A percentile compares a stretch with the other conserved stretches of the same genome.
Conservation (phyloP, 2,888 invertebrate genomes). For the Sarcophaga subvicina region DNA sequence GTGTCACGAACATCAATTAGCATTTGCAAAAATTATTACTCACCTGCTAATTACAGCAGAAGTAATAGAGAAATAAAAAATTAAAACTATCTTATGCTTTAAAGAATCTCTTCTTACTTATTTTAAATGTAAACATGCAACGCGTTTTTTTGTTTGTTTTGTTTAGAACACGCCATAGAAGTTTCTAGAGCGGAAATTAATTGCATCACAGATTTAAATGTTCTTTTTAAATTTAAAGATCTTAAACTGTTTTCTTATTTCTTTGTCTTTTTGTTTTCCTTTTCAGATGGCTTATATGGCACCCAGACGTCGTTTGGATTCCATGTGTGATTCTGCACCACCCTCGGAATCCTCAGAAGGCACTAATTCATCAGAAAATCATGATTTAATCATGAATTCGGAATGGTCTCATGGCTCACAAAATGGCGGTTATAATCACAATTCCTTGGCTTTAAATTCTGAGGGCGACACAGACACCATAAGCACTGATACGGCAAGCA, state of each 20-base stretch:
- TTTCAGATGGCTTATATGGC: conserved; percentile 78
- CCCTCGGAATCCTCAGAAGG: conserved; percentile 84
- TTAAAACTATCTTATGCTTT: background rate
- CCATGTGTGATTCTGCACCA: conserved; percentile 84
- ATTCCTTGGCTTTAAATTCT: conserved; percentile 79
- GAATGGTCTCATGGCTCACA: conserved; percentile 69
- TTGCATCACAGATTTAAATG: conserved; percentile 72
- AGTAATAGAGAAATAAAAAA: background rate
- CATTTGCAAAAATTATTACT: conserved; percentile 7
- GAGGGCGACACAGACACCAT: conserved; percentile 80
- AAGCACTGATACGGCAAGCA: conserved; percentile 80
- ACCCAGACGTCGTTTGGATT: conserved; percentile 83
- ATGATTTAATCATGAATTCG: conserved; percentile 74
- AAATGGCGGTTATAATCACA: conserved; percentile 72
- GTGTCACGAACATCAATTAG: conserved; percentile 13
- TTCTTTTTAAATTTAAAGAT: background rate
- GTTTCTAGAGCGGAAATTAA: conserved; percentile 77
- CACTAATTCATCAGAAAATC: conserved; percentile 82
- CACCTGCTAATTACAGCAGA: background rate
- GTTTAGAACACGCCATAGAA: conserved; percentile 17
- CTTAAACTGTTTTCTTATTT: conserved; percentile 31
- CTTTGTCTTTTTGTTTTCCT: conserved; percentile 23
- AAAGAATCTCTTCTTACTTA: background rate
- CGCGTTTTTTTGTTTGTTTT: background rate
- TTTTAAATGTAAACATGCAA: conserved; percentile 14